A percentile compares a stretch with the other conserved stretches of the same genome.
Conservation (phyloP, 1,140 invertebrate species). For the Tenebrio molitor region DNA sequence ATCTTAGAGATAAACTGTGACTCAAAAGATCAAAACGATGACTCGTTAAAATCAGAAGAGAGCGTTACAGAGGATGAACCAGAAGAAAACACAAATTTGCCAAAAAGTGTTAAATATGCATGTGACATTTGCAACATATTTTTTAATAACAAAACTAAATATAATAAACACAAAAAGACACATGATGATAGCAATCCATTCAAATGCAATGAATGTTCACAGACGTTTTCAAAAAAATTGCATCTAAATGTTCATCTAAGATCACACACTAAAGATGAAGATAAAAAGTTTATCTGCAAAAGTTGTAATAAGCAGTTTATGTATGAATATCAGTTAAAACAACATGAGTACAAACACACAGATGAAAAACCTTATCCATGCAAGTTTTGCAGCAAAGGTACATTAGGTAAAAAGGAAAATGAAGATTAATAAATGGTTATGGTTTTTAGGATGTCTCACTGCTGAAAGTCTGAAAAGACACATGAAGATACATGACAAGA, state of each 20-base stretch:
- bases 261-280: constrained; percentile 55
- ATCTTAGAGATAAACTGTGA: constrained; percentile 48
- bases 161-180: constrained; percentile 50
- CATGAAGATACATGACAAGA: constrained; percentile 46
- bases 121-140: constrained; percentile 51
- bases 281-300: constrained; percentile 69
- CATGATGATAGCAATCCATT: constrained; percentile 53
- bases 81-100: constrained; percentile 6
- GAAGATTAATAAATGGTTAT: not conserved
- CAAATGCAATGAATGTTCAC: constrained; percentile 51
- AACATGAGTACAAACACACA: constrained; percentile 62
- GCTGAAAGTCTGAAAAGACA: constrained; percentile 44
- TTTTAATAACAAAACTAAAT: constrained; percentile 54
- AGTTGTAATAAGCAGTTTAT: constrained; percentile 68
- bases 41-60: constrained; percentile 15
- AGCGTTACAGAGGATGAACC: constrained; percentile 1
- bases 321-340: constrained; percentile 59
- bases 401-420: no score
- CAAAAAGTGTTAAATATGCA: constrained; percentile 30
- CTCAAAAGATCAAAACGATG: constrained; percentile 38
- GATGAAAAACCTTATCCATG: constrained; percentile 66
- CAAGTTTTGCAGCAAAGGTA: constrained; percentile 60
- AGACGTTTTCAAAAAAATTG: constrained; percentile 53
- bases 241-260: constrained; percentile 55
- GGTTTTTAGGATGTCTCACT: constrained; percentile 57